Conservation (phyloP, 1,140 invertebrate species). For the Aphaenogaster floridana region DNA sequence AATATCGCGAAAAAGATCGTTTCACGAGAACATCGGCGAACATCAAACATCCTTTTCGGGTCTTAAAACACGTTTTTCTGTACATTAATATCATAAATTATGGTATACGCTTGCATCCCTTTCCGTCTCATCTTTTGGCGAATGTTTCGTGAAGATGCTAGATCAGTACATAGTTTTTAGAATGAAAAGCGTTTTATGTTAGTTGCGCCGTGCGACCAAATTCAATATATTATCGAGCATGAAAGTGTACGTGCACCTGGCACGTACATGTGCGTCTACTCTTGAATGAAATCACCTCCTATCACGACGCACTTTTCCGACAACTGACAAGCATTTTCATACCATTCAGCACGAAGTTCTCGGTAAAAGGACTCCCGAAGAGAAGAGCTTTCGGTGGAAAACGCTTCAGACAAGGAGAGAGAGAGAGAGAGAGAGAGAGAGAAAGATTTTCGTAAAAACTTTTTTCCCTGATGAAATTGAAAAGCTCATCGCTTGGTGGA, state of each 20-base stretch:
- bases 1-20: slow-evolving; percentile 57
- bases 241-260: slow-evolving; percentile 10
- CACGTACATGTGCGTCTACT: slow-evolving; percentile 21
- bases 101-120: background rate
- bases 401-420: slow-evolving; percentile 11
- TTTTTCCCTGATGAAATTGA: slow-evolving; percentile 46
- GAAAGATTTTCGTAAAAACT: slow-evolving; percentile 49
- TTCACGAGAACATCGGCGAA: slow-evolving; percentile 15
- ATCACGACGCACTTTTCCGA: slow-evolving; percentile 57
- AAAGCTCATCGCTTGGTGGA: slow-evolving; percentile 37
- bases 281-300: slow-evolving; percentile 37
- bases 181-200: slow-evolving; percentile 30
- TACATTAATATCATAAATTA: slow-evolving; percentile 53
- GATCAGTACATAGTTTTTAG: background rate
- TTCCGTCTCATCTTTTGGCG: background rate
- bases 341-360: slow-evolving; percentile 52
- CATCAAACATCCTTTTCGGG: slow-evolving; percentile 29
- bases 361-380: slow-evolving; percentile 37
- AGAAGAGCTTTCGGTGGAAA: slow-evolving; percentile 42
- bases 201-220: background rate
- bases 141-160: slow-evolving; percentile 3
- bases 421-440: background rate
- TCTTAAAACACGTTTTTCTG: slow-evolving; percentile 25
- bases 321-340: slow-evolving; percentile 63
- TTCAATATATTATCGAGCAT: slow-evolving; percentile 26